phyloP scores from a whole-genome alignment of 2,113 vertebrate species.

The Columba janthina region DNA sequence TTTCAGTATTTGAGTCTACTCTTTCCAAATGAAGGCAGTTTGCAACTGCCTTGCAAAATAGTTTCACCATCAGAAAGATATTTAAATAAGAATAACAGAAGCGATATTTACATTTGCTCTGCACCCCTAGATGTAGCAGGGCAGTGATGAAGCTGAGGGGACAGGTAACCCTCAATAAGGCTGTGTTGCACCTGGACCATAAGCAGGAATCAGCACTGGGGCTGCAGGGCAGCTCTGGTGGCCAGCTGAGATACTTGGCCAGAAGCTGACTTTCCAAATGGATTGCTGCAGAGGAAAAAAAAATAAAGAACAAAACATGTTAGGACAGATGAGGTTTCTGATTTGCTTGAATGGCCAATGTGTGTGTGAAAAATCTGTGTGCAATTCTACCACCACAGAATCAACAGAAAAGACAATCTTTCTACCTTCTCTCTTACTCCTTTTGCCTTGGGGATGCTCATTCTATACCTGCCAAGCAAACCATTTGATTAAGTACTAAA shows the following conservation, averaged over 20 bases:
- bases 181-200: rapidly evolving
- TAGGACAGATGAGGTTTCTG: neutral
- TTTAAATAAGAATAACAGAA: neutral
- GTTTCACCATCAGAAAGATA: neutral
- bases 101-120: neutral
- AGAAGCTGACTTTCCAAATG: neutral
- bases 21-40: neutral
- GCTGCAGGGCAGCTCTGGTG: neutral
- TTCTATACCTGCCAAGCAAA: neutral
- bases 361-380: neutral
- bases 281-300: neutral
- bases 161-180: neutral
- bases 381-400: neutral
- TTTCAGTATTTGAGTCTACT: neutral
- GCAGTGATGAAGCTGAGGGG: neutral
- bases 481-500: constrained; percentile 11
- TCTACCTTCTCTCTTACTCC: neutral
- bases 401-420: neutral
- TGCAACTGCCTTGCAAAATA: neutral
- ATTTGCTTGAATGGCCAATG: neutral
- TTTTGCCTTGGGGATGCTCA: neutral
- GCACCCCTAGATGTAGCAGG: neutral
- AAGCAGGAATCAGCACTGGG: neutral
- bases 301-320: neutral
- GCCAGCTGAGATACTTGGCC: rapidly evolving